A percentile compares a stretch with the other conserved stretches of the same genome.
These are phyloP conservation scores for Meloe dianella DNA, from an alignment of 2,888 invertebrate species.

Conservation along the genomic window DNA sequence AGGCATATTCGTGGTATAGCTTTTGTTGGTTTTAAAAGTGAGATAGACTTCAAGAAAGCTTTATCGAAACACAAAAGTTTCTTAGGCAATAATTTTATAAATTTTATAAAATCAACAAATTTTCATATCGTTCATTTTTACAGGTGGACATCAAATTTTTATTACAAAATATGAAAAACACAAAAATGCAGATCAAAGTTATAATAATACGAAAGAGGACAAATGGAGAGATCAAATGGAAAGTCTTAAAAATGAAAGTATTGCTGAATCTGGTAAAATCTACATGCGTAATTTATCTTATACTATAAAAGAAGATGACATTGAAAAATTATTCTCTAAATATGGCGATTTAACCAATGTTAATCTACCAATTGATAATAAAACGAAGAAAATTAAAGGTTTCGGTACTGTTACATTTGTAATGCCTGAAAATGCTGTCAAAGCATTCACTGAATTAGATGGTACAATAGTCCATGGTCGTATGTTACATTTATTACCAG, in stretches of 20 bases:
- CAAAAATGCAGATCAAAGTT: slow-evolving; percentile 54
- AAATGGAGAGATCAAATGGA: slow-evolving; percentile 72
- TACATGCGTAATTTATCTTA: slow-evolving; percentile 93
- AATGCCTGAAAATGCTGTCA: slow-evolving; percentile 93
- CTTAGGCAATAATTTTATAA: slow-evolving; percentile 65
- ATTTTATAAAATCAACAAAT: slow-evolving; percentile 11
- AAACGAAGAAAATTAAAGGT: slow-evolving; percentile 85
- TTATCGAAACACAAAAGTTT: slow-evolving; percentile 85
- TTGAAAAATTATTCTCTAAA: slow-evolving; percentile 81
- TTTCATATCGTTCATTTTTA: slow-evolving; percentile 37
- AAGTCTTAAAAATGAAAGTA: slow-evolving; percentile 70
- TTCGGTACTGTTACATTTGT: slow-evolving; percentile 92
- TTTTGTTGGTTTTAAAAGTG: slow-evolving; percentile 87
- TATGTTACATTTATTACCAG: slow-evolving; percentile 92
- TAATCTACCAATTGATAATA: slow-evolving; percentile 84
- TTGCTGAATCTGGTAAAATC: slow-evolving; percentile 89
- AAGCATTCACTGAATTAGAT: slow-evolving; percentile 86
- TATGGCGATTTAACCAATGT: slow-evolving; percentile 86
- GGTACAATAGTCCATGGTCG: slow-evolving; percentile 91
- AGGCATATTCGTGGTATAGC: slow-evolving; percentile 82
- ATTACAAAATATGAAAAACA: slow-evolving; percentile 63
- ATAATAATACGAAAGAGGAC: slow-evolving; percentile 49
- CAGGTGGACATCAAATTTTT: slow-evolving; percentile 68
- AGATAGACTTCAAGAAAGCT: slow-evolving; percentile 80
- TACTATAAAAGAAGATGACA: slow-evolving; percentile 81